A percentile compares a stretch with the other conserved stretches of the same genome.
These are phyloP conservation scores for Scolopax bukidnonensis DNA, from an alignment of 2,797 vertebrate species.

Conservation along the genomic window DNA sequence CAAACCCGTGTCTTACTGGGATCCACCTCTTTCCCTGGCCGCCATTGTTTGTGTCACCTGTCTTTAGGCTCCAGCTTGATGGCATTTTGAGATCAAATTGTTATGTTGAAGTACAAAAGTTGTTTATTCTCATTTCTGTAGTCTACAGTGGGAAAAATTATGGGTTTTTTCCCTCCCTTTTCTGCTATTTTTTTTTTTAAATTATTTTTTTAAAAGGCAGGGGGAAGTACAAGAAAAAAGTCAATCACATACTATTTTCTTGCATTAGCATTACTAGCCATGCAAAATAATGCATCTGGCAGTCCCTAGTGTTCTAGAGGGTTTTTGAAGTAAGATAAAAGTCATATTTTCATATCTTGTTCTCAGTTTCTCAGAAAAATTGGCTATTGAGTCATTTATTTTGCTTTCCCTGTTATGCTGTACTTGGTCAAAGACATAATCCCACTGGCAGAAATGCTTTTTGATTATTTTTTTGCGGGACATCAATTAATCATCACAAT, in stretches of 20 bases:
- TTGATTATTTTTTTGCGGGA: not conserved
- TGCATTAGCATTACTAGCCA: not conserved
- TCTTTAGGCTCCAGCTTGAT: not conserved
- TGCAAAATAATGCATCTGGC: not conserved
- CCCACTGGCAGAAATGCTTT: not conserved
- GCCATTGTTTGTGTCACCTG: not conserved
- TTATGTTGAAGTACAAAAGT: not conserved
- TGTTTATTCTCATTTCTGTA: not conserved
- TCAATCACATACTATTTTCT: not conserved
- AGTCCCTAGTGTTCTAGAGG: not conserved
- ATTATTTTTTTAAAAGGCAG: not conserved
- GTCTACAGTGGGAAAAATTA: not conserved
- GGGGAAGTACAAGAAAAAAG: not conserved
- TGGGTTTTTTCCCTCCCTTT: not conserved
- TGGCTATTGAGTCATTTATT: not conserved
- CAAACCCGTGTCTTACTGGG: fast-evolving
- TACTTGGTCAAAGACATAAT: not conserved
- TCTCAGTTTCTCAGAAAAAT: not conserved
- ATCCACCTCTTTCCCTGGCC: not conserved
- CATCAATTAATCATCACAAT: not conserved
- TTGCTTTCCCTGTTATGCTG: not conserved
- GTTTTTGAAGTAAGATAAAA: not conserved
- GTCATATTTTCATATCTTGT: not conserved
- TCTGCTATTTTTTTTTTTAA: not conserved
- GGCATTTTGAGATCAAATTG: not conserved